Conservation (phyloP, 1,140 invertebrate species). For the Eubasilissa regina region DNA sequence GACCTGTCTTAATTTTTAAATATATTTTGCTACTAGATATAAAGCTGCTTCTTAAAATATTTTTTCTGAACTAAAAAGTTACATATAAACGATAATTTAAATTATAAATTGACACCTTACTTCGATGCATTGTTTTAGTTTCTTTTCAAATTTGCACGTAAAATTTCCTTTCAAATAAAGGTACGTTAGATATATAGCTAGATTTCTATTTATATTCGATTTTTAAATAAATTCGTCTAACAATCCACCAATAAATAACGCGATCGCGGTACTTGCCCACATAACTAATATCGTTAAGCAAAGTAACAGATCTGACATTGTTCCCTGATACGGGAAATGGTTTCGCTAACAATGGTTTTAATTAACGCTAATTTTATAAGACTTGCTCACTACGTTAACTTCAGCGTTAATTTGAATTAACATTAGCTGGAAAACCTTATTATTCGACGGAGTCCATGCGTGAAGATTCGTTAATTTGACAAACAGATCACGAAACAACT, state of each 20-base stretch:
- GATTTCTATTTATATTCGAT: too few relatives aligned
- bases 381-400: neutral
- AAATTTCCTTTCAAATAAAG: too few relatives aligned
- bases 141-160: too few relatives aligned
- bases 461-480: neutral
- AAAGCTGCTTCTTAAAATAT: too few relatives aligned
- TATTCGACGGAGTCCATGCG: neutral
- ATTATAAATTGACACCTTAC: too few relatives aligned
- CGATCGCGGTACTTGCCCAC: neutral
- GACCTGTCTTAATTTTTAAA: too few relatives aligned
- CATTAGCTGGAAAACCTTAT: neutral
- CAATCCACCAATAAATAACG: neutral
- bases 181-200: too few relatives aligned
- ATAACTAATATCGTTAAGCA: conserved; percentile 3
- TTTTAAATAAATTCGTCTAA: too few relatives aligned
- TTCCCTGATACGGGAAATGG: neutral
- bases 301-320: conserved; percentile 2
- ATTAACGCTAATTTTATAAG: conserved; percentile 15
- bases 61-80: too few relatives aligned
- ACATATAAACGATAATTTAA: too few relatives aligned
- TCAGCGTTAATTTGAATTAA: conserved; percentile 8
- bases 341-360: conserved; percentile 9
- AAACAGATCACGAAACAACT: neutral
- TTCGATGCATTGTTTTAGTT: too few relatives aligned
- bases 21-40: too few relatives aligned